Evolutionary conservation across 2,113 vertebrate species (phyloP), one percentile per base, ranked within the genome.

Genomic region (Thamnaconus septentrionalis): DNA sequence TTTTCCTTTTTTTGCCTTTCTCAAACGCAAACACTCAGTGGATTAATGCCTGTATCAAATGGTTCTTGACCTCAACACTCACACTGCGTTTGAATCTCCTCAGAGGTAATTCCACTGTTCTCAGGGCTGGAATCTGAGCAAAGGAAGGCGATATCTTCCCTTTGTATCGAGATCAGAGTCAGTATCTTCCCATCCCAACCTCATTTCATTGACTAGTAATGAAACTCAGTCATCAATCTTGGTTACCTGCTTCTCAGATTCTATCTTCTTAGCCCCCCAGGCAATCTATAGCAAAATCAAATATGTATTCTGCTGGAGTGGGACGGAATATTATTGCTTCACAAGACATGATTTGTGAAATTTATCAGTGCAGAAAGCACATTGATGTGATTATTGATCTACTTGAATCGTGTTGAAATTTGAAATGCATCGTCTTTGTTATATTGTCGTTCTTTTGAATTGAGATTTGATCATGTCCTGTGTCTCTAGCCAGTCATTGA

Each of bases 51-150:
- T 57, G 6, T 62, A 53, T n/a, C 50, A 57, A 3, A 58, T 41
- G 62, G 41, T n/a, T n/a, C 47, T 54, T 59, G 10, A 31, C 18
- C 18, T 31, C 18, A 31, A 31, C 18, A 31, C 18, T 31, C 18
- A 31, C 18, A 31, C 61, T 44, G 47, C 42, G 8, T 41, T 68
- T 51, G 57, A 57, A 55, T 46, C 49, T 56, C 51, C 61, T 56
- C 54, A 40, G 45, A 58, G 61, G 59, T 69, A 57, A 66, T 63
- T 76, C 11, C 72, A 64, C 53, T 74, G 55, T 79, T 75, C 66
- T 66, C 76, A 64, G 18, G 53, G 7, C 31, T 39, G 53, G 56
- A 73, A 79, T 66, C 54, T 52, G 66, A 56, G 61, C 61, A 67
- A 44, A 56, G 45, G 31, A 59, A 66, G 80, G 47, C 41, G 45